Conservation (phyloP, 2,888 invertebrate species). For the Anagyrus pseudococci region DNA sequence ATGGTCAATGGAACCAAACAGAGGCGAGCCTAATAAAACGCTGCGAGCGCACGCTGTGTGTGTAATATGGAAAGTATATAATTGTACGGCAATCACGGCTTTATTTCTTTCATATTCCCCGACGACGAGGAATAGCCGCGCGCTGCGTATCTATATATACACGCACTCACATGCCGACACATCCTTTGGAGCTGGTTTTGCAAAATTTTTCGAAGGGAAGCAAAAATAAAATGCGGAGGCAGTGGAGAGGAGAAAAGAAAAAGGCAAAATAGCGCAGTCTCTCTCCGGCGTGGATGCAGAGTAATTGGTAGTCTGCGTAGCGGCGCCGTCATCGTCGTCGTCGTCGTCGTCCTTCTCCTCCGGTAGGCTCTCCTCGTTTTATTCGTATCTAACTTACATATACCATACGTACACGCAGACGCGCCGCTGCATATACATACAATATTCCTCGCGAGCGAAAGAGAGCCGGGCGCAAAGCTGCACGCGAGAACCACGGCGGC, state of each 20-base stretch:
- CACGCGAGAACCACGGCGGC: conserved; percentile 23
- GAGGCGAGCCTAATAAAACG: too few relatives aligned
- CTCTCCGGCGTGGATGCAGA: neutral
- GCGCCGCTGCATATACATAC: neutral
- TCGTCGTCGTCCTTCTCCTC: conserved; percentile 19
- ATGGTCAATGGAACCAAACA: too few relatives aligned
- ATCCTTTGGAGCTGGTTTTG: neutral
- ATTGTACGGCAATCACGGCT: too few relatives aligned
- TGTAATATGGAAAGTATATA: too few relatives aligned
- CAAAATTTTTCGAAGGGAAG: neutral
- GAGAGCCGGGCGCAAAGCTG: conserved; percentile 28
- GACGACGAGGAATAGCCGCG: too few relatives aligned
- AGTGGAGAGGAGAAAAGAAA: neutral
- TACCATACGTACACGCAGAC: too few relatives aligned
- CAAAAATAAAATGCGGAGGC: neutral
- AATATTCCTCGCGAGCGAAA: neutral
- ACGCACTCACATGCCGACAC: neutral
- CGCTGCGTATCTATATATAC: too few relatives aligned
- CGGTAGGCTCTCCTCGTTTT: neutral
- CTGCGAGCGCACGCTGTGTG: too few relatives aligned
- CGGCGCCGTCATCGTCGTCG: conserved; percentile 12
- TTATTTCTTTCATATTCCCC: too few relatives aligned
- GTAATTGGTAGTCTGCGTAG: neutral
- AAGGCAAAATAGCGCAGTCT: neutral
- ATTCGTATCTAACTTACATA: too few relatives aligned